phyloP scores from a whole-genome alignment of 1,140 invertebrate species.

The Danaus plexippus region DNA sequence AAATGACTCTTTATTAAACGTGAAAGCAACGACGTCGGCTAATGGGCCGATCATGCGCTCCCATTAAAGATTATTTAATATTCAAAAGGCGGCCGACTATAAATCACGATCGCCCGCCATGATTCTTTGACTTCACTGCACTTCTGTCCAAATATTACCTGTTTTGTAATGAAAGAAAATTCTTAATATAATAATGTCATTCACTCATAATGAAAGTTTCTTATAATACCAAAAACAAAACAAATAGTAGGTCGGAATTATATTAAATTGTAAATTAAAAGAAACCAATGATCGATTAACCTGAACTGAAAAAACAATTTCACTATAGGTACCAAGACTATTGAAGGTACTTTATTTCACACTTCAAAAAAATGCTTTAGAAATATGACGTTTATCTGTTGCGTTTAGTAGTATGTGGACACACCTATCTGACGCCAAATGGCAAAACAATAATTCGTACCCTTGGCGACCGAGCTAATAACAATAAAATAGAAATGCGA shows the following conservation, averaged over 20 bases:
- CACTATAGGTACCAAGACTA: too few relatives aligned
- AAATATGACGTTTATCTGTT: too few relatives aligned
- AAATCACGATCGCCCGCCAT: slow-evolving; percentile 67
- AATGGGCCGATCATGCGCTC: slow-evolving; percentile 71
- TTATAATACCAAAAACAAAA: too few relatives aligned
- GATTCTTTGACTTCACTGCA: slow-evolving; percentile 61
- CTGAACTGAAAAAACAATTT: too few relatives aligned
- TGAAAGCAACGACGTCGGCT: slow-evolving; percentile 68
- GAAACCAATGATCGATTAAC: too few relatives aligned
- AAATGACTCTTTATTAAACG: slow-evolving; percentile 72
- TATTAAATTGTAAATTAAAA: too few relatives aligned
- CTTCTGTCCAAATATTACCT: slow-evolving; percentile 56
- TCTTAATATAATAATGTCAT: too few relatives aligned
- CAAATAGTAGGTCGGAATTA: too few relatives aligned
- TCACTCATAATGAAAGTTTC: too few relatives aligned
- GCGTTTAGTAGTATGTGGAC: too few relatives aligned
- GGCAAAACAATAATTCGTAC: slow-evolving; percentile 68
- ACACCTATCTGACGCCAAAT: slow-evolving; percentile 50
- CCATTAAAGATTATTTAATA: slow-evolving; percentile 72
- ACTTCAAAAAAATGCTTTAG: too few relatives aligned
- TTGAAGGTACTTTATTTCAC: too few relatives aligned
- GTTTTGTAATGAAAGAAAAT: slow-evolving; percentile 31
- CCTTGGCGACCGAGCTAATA: slow-evolving; percentile 63
- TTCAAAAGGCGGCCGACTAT: slow-evolving; percentile 67
- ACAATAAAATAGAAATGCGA: slow-evolving; percentile 69